A percentile compares a stretch with the other conserved stretches of the same genome.
These are phyloP conservation scores for Paramormyrops hopkinsi DNA, from an alignment of 2,797 vertebrate species.

Conservation along the genomic window DNA sequence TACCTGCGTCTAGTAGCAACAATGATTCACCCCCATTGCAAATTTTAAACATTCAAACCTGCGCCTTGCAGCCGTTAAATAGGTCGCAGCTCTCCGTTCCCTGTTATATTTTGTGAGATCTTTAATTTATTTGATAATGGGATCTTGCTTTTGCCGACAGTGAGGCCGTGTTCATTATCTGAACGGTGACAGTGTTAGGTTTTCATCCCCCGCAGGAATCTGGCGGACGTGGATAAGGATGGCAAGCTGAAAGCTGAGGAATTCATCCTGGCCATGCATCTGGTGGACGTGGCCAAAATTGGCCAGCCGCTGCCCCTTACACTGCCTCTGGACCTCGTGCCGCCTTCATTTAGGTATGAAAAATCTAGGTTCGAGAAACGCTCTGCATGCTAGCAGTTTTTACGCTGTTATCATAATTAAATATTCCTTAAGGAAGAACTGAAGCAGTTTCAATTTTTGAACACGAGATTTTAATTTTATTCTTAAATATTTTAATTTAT, in stretches of 20 bases:
- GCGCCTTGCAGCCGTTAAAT: background rate
- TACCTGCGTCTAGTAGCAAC: background rate
- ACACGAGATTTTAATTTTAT: background rate
- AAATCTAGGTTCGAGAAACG: background rate
- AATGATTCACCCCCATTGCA: background rate
- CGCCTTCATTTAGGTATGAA: constrained; percentile 79
- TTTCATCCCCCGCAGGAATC: constrained; percentile 62
- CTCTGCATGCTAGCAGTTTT: background rate
- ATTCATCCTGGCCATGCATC: constrained; percentile 94
- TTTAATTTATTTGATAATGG: background rate
- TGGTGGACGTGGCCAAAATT: constrained; percentile 83
- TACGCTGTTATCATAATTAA: background rate
- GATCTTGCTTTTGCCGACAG: background rate
- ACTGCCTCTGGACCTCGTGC: constrained; percentile 79
- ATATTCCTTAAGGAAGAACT: background rate
- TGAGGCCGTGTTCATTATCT: background rate
- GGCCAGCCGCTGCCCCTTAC: constrained; percentile 80
- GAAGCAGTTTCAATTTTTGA: background rate
- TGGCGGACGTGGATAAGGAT: constrained; percentile 87
- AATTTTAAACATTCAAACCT: background rate
- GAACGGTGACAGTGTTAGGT: background rate
- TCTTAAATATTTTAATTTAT: background rate
- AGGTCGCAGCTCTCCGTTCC: background rate
- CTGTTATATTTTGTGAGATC: background rate
- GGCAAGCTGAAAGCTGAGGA: constrained; percentile 91